phyloP scores from a whole-genome alignment of 2,113 vertebrate genomes.

The pig (Sus scrofa) region T2T-Sscrofa CM000819.6:89783501-89784000 shows the following conservation, averaged over 20 bases:
- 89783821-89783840: neutral
- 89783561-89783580: neutral
- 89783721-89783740: neutral
- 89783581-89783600: neutral
- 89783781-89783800: neutral
- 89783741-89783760: neutral
- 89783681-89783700: neutral
- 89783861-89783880: neutral
- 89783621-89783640: constrained; percentile 9
- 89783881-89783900: neutral
- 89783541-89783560: too few relatives aligned
- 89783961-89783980: constrained; percentile 1
- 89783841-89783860: neutral
- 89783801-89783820: neutral
- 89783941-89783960: neutral
- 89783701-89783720: neutral
- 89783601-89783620: neutral
- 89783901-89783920: constrained; percentile 14
- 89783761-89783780: neutral
- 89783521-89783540: neutral
- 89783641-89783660: neutral
- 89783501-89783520: neutral
- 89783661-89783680: neutral
- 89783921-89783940: neutral
- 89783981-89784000: constrained; percentile 49